A percentile compares a stretch with the other conserved stretches of the same genome.
Evolutionary conservation across 2,113 vertebrate species (phyloP).

Genomic region (Neodontobutis hainanensis): DNA sequence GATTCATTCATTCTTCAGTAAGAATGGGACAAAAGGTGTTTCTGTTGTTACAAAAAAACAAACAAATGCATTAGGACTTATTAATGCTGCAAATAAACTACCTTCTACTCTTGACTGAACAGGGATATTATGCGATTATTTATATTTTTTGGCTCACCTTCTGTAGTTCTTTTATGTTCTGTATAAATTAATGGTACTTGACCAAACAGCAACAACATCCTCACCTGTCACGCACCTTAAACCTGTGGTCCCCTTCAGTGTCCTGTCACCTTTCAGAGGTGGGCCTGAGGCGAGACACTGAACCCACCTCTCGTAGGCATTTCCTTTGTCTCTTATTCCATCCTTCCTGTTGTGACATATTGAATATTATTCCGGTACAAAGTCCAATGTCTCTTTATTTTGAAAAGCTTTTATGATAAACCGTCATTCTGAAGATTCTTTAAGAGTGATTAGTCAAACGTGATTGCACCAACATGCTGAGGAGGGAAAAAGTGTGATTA

Average conservation of each 20-base stretch:
- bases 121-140: too few relatives aligned
- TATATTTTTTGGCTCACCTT: too few relatives aligned
- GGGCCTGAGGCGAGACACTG: slow-evolving; percentile 7
- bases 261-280: not conserved
- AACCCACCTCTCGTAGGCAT: slow-evolving; percentile 5
- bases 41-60: too few relatives aligned
- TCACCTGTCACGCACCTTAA: not conserved
- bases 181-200: too few relatives aligned
- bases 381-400: slow-evolving; percentile 11
- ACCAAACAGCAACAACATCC: too few relatives aligned
- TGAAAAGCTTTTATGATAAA: slow-evolving; percentile 13
- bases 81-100: too few relatives aligned
- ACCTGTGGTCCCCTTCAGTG: not conserved
- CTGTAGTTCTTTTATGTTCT: too few relatives aligned
- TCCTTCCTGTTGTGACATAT: slow-evolving; percentile 2
- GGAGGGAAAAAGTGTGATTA: slow-evolving; percentile 23
- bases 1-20: slow-evolving; percentile 2
- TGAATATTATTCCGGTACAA: not conserved
- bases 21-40: not conserved
- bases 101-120: too few relatives aligned
- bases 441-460: slow-evolving; percentile 38
- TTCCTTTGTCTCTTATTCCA: slow-evolving; percentile 17
- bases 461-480: slow-evolving; percentile 23
- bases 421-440: slow-evolving; percentile 10
- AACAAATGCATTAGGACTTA: too few relatives aligned